phyloP scores from a whole-genome alignment of 2,113 vertebrate genomes.

The Atlantisia rogersi region DNA sequence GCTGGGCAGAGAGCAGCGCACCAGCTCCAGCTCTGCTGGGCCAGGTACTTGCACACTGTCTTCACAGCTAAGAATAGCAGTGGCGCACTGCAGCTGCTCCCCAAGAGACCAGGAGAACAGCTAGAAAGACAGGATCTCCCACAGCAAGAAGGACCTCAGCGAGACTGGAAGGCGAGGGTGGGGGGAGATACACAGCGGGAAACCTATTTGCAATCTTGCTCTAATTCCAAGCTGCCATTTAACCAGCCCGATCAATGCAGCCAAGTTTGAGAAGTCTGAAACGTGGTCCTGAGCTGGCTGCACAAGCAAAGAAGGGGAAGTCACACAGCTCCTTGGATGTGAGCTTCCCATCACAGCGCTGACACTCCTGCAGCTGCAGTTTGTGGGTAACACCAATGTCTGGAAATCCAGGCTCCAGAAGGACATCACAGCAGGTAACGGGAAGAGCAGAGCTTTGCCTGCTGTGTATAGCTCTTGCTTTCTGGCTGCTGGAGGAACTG shows the following conservation, averaged over 20 bases:
- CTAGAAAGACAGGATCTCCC: conserved; percentile 36
- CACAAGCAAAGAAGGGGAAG: neutral
- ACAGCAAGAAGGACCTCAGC: conserved; percentile 12
- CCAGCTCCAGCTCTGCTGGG: conserved; percentile 52
- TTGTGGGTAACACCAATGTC: neutral
- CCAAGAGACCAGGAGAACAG: conserved; percentile 52
- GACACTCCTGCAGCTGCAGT: neutral
- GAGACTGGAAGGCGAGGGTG: neutral
- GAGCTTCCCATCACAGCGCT: neutral
- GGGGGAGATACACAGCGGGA: neutral
- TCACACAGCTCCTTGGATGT: neutral
- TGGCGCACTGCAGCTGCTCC: conserved; percentile 67
- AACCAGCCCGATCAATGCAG: neutral
- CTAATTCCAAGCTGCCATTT: conserved; percentile 14
- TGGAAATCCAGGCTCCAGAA: neutral
- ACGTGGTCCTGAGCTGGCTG: neutral
- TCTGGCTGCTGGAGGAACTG: neutral
- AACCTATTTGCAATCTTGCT: neutral
- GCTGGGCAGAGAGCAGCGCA: conserved; percentile 50
- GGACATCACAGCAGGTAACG: neutral
- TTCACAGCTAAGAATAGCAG: conserved; percentile 66
- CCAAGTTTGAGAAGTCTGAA: neutral
- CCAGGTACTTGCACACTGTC: conserved; percentile 53
- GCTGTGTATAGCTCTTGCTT: neutral
- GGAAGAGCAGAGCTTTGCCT: neutral